These are phyloP conservation scores for Spizaetus ornatus DNA, from an alignment of 2,113 vertebrate genomes.

Conservation along the genomic window DNA sequence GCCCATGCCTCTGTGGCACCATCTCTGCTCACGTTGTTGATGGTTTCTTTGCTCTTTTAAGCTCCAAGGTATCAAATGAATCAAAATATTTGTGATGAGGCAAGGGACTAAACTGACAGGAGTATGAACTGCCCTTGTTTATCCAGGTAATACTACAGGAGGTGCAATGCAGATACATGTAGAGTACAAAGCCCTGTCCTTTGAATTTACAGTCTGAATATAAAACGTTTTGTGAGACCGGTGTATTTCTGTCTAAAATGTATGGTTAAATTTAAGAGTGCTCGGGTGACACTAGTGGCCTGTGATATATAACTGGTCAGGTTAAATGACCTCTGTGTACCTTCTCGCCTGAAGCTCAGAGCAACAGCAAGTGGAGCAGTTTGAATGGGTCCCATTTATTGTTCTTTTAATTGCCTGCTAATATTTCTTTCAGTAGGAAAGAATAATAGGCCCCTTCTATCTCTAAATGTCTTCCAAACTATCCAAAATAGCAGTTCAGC, in stretches of 20 bases:
- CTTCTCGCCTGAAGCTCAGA: neutral
- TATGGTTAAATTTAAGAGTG: constrained; percentile 33
- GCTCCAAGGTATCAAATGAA: neutral
- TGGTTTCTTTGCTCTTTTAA: neutral
- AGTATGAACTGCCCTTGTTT: neutral
- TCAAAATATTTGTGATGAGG: neutral
- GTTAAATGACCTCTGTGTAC: neutral
- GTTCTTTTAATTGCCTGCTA: constrained; percentile 34
- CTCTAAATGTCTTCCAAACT: neutral
- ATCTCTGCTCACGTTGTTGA: neutral
- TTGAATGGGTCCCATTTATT: constrained; percentile 18
- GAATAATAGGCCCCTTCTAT: neutral
- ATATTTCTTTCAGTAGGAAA: constrained; percentile 5
- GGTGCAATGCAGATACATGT: neutral
- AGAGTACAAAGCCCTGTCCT: neutral
- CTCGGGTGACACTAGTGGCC: neutral
- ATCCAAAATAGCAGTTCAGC: neutral
- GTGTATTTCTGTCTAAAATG: neutral
- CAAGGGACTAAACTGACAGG: neutral
- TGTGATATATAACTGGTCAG: neutral
- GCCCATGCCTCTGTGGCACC: neutral
- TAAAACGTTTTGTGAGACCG: neutral
- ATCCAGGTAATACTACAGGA: neutral
- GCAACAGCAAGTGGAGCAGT: neutral
- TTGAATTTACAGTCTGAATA: neutral